phyloP scores from a whole-genome alignment of 2,888 invertebrate species.

The Apantesis nais region DNA sequence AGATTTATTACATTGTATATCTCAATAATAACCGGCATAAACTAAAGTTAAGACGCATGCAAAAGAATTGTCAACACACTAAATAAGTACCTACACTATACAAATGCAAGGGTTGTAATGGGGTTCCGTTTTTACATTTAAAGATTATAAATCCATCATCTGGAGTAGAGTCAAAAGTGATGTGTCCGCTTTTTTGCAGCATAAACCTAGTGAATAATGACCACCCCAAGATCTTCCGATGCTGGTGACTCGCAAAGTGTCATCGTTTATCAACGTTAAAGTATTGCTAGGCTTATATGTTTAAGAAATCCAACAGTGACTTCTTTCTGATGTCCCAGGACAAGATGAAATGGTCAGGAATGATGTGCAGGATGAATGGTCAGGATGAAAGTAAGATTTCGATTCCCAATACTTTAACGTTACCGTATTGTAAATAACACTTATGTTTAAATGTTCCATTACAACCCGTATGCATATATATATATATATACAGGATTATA shows the following conservation, averaged over 20 bases:
- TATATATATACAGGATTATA: background rate
- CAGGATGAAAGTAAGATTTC: background rate
- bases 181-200: background rate
- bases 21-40: background rate
- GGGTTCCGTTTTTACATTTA: background rate
- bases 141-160: background rate
- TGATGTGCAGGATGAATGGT: no score
- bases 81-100: background rate
- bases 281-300: background rate
- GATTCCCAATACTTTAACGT: background rate
- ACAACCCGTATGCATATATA: background rate
- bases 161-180: background rate
- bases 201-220: background rate
- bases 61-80: background rate
- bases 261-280: background rate
- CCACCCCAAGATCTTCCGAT: background rate
- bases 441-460: background rate
- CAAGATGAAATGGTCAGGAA: background rate
- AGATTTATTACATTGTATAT: constrained; percentile 13
- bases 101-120: background rate
- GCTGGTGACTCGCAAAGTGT: background rate
- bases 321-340: background rate
- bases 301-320: background rate
- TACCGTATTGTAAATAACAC: no score
- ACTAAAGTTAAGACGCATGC: background rate